Percentiles rank a stretch among this genome's conserved stretches.
These are phyloP conservation scores for Drosophila longiperda DNA, from an alignment of 2,888 invertebrate species.

Conservation along the genomic window DNA sequence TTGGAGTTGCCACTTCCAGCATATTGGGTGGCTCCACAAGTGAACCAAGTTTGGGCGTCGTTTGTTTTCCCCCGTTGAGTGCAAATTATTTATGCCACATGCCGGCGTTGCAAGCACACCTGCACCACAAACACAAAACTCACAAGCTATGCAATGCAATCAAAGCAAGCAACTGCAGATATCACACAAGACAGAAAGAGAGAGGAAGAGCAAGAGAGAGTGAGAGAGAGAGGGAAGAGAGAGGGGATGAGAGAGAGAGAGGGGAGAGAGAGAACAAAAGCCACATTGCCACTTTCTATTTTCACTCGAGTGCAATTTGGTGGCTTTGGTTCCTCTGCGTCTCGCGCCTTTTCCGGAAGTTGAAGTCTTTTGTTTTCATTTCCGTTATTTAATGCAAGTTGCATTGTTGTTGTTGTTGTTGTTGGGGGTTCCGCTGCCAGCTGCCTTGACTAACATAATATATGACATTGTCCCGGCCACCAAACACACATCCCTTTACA, in stretches of 20 bases:
- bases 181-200: background rate
- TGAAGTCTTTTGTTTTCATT: slow-evolving; percentile 81
- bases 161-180: slow-evolving; percentile 47
- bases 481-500: slow-evolving; percentile 4
- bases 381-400: slow-evolving; percentile 81
- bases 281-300: slow-evolving; percentile 73
- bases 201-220: background rate
- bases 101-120: slow-evolving; percentile 56
- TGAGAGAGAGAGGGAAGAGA: background rate
- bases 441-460: slow-evolving; percentile 76
- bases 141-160: slow-evolving; percentile 56
- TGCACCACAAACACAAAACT: slow-evolving; percentile 28
- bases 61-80: slow-evolving; percentile 69
- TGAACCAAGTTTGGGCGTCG: slow-evolving; percentile 58
- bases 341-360: slow-evolving; percentile 65
- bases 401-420: slow-evolving; percentile 39
- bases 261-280: slow-evolving; percentile 29
- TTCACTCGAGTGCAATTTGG: slow-evolving; percentile 72
- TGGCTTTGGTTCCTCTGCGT: slow-evolving; percentile 33
- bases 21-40: slow-evolving; percentile 54
- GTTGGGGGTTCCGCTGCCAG: slow-evolving; percentile 54
- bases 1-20: background rate
- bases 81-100: slow-evolving; percentile 80
- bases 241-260: too few species aligned
- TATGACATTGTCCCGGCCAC: slow-evolving; percentile 50